Evolutionary conservation across 2,888 invertebrate species (phyloP).

Genomic region (Callyntrura guangdongensis): DNA sequence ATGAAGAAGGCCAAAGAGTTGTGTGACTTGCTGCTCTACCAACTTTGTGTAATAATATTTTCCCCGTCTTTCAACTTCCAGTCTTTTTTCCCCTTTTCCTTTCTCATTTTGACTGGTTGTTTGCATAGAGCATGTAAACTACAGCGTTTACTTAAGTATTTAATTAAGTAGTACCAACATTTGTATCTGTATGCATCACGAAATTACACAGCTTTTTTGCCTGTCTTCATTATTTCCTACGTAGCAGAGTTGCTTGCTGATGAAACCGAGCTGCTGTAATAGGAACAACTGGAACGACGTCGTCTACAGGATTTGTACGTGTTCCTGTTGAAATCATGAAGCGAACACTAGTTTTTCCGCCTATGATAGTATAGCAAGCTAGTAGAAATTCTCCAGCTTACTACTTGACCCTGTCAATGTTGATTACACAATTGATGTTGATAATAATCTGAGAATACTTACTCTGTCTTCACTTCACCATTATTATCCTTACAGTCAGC

Average conservation of each 20-base stretch:
- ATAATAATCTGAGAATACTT: not conserved
- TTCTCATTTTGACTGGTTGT: constrained; percentile 48
- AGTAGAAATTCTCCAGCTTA: not conserved
- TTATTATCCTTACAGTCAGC: not conserved
- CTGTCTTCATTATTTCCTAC: constrained; percentile 11
- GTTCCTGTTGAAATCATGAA: not conserved
- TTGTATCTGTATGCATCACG: not conserved
- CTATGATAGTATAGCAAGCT: not conserved
- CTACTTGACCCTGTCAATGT: constrained; percentile 32
- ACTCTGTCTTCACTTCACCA: not conserved
- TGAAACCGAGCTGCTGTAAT: not conserved
- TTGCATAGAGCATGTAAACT: constrained; percentile 60
- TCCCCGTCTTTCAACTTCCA: constrained; percentile 19
- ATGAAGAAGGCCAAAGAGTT: not conserved
- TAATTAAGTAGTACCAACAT: constrained; percentile 33
- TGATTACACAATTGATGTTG: constrained; percentile 3
- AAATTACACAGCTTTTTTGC: constrained; percentile 10
- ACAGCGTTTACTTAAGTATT: constrained; percentile 44
- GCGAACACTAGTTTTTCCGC: not conserved
- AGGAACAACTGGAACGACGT: not conserved
- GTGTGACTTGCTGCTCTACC: not conserved
- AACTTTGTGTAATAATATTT: constrained; percentile 19
- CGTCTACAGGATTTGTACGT: not conserved
- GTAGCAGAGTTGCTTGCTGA: not conserved
- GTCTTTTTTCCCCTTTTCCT: not conserved